phyloP scores from a whole-genome alignment of 2,888 invertebrate species.

The Cremastinae sp. region DNA sequence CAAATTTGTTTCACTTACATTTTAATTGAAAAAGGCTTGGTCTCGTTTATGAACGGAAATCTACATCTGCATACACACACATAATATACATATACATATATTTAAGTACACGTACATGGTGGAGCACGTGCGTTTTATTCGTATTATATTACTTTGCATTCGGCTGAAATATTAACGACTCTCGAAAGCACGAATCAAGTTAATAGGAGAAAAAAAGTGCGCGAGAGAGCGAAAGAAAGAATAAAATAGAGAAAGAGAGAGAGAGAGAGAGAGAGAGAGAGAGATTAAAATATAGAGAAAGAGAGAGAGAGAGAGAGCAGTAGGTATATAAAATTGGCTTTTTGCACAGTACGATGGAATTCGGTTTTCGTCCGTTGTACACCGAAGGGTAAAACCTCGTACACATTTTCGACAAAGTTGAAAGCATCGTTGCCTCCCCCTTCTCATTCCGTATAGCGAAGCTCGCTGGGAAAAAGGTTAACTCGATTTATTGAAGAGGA shows the following conservation, averaged over 20 bases:
- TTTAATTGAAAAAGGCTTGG: no score
- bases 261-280: not conserved
- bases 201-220: slow-evolving; percentile 15
- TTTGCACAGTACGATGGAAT: not conserved
- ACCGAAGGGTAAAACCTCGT: slow-evolving; percentile 20
- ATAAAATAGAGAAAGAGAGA: not conserved
- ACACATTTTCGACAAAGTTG: slow-evolving; percentile 48
- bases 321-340: slow-evolving; percentile 5
- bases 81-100: no score
- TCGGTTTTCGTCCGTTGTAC: slow-evolving; percentile 4
- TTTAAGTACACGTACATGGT: not conserved
- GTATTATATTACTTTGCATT: not conserved
- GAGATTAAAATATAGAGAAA: not conserved
- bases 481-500: slow-evolving; percentile 57
- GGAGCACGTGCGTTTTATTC: not conserved
- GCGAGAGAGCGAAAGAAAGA: not conserved
- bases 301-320: not conserved
- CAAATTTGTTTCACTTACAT: no score
- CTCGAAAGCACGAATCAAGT: not conserved
- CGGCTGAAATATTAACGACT: slow-evolving; percentile 8
- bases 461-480: slow-evolving; percentile 31
- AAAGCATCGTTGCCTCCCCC: slow-evolving; percentile 7
- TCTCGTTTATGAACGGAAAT: no score
- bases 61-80: no score
- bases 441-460: not conserved